Evolutionary conservation across 2,113 vertebrate species (phyloP).

Genomic region (Notiomystis cincta): DNA sequence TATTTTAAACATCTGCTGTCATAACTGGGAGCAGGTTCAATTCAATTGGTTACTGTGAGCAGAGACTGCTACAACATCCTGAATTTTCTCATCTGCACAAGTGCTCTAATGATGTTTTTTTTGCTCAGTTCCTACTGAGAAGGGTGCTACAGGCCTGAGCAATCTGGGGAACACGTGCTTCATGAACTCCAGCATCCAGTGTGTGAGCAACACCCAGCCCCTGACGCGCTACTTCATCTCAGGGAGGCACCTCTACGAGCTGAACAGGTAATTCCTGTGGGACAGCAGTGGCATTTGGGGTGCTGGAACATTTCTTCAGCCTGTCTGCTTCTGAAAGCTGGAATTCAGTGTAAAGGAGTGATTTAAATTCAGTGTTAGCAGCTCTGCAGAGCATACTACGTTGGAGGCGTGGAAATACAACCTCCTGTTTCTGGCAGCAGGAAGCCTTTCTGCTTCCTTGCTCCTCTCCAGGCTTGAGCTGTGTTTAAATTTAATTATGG

Average conservation of each 20-base stretch:
- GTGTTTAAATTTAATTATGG: not conserved
- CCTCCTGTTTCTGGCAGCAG: not conserved
- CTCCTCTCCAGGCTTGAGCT: not conserved
- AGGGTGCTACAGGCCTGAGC: constrained; percentile 96
- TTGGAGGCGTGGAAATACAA: not conserved
- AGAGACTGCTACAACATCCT: not conserved
- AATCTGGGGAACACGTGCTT: constrained; percentile 98
- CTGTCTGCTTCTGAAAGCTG: not conserved
- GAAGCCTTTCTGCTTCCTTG: not conserved
- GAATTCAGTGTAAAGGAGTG: not conserved
- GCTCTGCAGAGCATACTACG: not conserved
- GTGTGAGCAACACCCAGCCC: constrained; percentile 97
- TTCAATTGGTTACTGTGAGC: not conserved
- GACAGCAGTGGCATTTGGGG: not conserved
- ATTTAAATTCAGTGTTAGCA: not conserved
- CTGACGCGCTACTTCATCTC: constrained; percentile 96
- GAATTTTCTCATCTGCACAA: not conserved
- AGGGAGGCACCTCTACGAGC: constrained; percentile 95
- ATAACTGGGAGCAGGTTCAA: not conserved
- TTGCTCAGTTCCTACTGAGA: constrained; percentile 91
- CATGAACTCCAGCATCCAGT: constrained; percentile 99
- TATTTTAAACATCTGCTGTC: not conserved
- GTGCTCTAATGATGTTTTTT: not conserved
- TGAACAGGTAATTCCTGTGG: constrained; percentile 84
- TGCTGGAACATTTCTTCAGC: not conserved